A percentile compares a stretch with the other conserved stretches of the same genome.
Conservation (phyloP, 2,888 invertebrate species). For the Acleris holmiana region DNA sequence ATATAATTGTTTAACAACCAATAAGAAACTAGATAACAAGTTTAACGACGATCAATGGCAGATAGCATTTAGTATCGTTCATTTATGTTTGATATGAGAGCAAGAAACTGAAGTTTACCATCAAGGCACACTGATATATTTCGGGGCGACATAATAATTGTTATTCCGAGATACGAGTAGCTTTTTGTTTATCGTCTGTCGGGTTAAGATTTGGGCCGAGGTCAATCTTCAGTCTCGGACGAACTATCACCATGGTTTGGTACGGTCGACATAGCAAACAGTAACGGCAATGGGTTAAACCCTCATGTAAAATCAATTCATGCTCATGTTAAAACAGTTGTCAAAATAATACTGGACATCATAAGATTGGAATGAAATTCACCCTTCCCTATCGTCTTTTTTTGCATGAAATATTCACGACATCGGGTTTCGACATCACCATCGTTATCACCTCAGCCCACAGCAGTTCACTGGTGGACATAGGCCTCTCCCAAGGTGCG, state of each 20-base stretch:
- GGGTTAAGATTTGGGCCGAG: conserved; percentile 29
- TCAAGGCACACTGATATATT: conserved; percentile 21
- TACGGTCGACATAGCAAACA: conserved; percentile 16
- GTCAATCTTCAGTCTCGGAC: conserved; percentile 18
- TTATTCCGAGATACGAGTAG: conserved; percentile 20
- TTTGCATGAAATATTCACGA: too few relatives aligned
- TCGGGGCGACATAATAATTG: conserved; percentile 20
- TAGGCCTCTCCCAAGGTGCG: too few relatives aligned
- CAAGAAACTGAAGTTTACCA: not conserved
- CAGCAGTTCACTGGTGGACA: too few relatives aligned
- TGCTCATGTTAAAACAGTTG: too few relatives aligned
- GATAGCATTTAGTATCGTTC: conserved; percentile 21
- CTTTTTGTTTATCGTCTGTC: conserved; percentile 27
- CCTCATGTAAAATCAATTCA: too few relatives aligned
- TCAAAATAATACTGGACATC: too few relatives aligned
- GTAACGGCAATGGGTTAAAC: not conserved
- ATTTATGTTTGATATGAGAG: conserved; percentile 8
- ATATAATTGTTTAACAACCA: not conserved
- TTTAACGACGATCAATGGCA: conserved; percentile 17
- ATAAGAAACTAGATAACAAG: conserved; percentile 5
- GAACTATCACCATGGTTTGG: conserved; percentile 23
- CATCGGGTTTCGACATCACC: too few relatives aligned
- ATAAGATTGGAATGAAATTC: too few relatives aligned
- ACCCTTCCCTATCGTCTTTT: too few relatives aligned
- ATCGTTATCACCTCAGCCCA: too few relatives aligned